Evolutionary conservation across 2,888 invertebrate genomes (phyloP).

Genomic region (Thereva unica): DNA sequence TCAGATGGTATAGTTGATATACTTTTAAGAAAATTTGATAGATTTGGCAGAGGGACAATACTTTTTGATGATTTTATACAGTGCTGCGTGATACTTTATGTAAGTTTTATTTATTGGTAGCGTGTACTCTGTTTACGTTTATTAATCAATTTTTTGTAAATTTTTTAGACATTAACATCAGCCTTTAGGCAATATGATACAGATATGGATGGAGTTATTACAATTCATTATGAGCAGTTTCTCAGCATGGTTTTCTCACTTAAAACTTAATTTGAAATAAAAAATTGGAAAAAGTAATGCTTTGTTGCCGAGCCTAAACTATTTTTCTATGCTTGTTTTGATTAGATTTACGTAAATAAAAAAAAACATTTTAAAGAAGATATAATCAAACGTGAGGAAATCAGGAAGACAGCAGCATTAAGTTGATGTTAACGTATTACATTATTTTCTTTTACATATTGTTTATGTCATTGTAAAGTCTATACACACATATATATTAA

Average conservation of each 20-base stretch:
- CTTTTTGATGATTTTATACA: conserved; percentile 99
- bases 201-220: conserved; percentile 92
- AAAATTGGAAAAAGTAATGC: too few species aligned
- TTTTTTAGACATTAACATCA: conserved; percentile 83
- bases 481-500: too few species aligned
- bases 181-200: conserved; percentile 88
- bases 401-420: too few species aligned
- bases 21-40: conserved; percentile 90
- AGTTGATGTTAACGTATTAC: too few species aligned
- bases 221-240: conserved; percentile 95
- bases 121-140: conserved; percentile 15
- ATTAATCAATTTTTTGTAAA: conserved; percentile 42
- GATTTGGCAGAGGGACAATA: conserved; percentile 86
- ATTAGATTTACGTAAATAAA: too few species aligned
- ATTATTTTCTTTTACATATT: too few species aligned
- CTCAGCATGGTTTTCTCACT: conserved; percentile 86
- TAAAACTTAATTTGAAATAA: conserved; percentile 63
- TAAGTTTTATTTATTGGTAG: conserved; percentile 63
- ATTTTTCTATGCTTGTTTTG: too few species aligned
- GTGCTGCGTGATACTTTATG: conserved; percentile 89
- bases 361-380: too few species aligned
- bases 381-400: too few species aligned
- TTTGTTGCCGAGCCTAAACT: too few species aligned
- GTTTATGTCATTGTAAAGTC: too few species aligned
- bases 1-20: conserved; percentile 80